These are phyloP conservation scores for Ceraclea dissimilis DNA, from an alignment of 2,888 invertebrate species.

Conservation along the genomic window DNA sequence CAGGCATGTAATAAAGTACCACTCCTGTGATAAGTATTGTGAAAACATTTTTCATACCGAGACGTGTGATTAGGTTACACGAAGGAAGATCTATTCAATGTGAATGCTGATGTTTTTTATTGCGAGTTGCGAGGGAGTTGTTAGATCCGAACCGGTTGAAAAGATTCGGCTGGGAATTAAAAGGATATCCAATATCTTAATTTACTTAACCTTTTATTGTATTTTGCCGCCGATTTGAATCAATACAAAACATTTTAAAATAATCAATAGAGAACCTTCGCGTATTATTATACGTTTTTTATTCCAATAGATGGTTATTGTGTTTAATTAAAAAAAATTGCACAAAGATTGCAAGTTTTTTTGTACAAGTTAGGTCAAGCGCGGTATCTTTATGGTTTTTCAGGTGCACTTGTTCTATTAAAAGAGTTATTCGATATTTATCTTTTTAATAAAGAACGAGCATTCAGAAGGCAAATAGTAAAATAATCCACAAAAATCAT, in stretches of 20 bases:
- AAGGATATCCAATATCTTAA: slow-evolving; percentile 26
- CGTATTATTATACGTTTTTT: slow-evolving; percentile 8
- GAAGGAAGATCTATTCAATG: slow-evolving; percentile 7
- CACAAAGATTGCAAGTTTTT: slow-evolving; percentile 15
- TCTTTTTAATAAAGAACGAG: slow-evolving; percentile 7
- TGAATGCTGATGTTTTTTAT: too few species aligned
- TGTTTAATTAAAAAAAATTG: slow-evolving; percentile 16
- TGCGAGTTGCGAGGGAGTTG: slow-evolving; percentile 15
- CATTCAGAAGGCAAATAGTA: background rate
- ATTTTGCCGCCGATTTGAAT: slow-evolving; percentile 14
- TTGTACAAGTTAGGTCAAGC: slow-evolving; percentile 11
- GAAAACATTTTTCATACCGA: slow-evolving; percentile 20
- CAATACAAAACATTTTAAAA: slow-evolving; percentile 8
- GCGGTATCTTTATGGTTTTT: slow-evolving; percentile 9
- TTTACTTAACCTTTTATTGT: slow-evolving; percentile 25
- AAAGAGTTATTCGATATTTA: slow-evolving; percentile 12
- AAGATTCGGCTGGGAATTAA: slow-evolving; percentile 21
- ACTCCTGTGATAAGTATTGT: slow-evolving; percentile 3
- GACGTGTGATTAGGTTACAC: slow-evolving; percentile 24
- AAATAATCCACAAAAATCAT: slow-evolving; percentile 1
- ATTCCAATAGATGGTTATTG: slow-evolving; percentile 11
- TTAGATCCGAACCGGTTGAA: slow-evolving; percentile 22
- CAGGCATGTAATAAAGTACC: too few species aligned
- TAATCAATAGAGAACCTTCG: background rate
- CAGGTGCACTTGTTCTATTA: slow-evolving; percentile 12